Percentiles rank a stretch among this genome's conserved stretches.
Evolutionary conservation across 1,140 invertebrate genomes (phyloP).

Genomic region (Halictus rubicundus): DNA sequence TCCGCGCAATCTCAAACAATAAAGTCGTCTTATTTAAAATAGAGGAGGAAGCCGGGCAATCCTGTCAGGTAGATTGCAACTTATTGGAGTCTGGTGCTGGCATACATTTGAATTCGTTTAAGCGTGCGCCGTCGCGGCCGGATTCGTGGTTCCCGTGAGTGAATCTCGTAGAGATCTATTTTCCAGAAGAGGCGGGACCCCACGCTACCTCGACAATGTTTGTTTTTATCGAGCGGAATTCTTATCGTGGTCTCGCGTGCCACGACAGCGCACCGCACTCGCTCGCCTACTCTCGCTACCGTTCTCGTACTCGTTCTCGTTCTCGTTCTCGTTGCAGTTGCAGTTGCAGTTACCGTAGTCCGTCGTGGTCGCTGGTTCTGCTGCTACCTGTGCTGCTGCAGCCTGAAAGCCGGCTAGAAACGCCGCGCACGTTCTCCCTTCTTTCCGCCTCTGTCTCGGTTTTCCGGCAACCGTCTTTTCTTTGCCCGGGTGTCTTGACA

Average conservation of each 20-base stretch:
- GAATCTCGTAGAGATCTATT: conserved; percentile 39
- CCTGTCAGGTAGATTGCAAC: conserved; percentile 35
- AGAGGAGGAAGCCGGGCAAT: conserved; percentile 10
- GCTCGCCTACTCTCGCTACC: neutral
- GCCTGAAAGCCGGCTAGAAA: conserved; percentile 18
- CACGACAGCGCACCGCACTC: conserved; percentile 12
- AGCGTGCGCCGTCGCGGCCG: conserved; percentile 13
- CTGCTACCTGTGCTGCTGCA: neutral
- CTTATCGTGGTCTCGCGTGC: conserved; percentile 62
- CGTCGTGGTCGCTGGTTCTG: too few species aligned
- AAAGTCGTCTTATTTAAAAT: conserved; percentile 42
- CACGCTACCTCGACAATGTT: conserved; percentile 46
- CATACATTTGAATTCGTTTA: conserved; percentile 56
- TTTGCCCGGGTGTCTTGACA: conserved; percentile 21
- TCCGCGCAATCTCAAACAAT: conserved; percentile 33
- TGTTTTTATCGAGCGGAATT: conserved; percentile 65
- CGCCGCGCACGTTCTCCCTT: conserved; percentile 24
- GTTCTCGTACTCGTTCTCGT: too few species aligned
- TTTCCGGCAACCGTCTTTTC: neutral
- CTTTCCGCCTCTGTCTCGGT: neutral
- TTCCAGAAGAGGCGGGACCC: conserved; percentile 8
- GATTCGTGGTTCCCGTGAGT: conserved; percentile 7
- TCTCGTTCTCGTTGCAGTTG: too few species aligned
- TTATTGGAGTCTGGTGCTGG: conserved; percentile 15
- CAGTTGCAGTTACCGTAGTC: too few species aligned